Percentiles rank a stretch among this genome's conserved stretches.
These are phyloP conservation scores for Psococerastis gibbosa DNA, from an alignment of 2,888 invertebrate species.

Conservation along the genomic window DNA sequence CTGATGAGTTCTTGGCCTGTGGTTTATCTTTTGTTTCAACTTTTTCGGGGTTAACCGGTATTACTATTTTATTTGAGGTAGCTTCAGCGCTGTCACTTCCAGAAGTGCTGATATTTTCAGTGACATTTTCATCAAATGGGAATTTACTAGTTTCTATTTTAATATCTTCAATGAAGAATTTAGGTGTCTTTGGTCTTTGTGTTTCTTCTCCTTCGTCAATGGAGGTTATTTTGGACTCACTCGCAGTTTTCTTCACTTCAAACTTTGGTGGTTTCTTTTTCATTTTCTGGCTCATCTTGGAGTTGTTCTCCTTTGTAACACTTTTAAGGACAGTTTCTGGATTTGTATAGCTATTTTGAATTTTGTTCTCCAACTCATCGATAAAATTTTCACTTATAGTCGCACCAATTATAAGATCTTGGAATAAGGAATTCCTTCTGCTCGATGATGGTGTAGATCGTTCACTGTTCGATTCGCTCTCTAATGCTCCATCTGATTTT, in stretches of 20 bases:
- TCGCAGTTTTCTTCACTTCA: not conserved
- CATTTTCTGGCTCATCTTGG: conserved; percentile 19
- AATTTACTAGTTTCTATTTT: conserved; percentile 30
- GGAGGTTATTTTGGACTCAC: conserved; percentile 28
- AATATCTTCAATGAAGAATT: conserved; percentile 35
- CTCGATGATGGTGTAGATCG: not conserved
- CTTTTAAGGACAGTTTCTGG: conserved; percentile 2
- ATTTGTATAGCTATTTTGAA: conserved; percentile 5
- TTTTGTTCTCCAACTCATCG: conserved; percentile 9
- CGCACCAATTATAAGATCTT: conserved; percentile 6
- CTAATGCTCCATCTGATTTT: not conserved
- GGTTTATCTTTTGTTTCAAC: no score
- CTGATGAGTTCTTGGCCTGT: no score
- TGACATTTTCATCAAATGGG: conserved; percentile 13
- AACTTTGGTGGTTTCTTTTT: conserved; percentile 27
- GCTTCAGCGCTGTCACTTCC: no score
- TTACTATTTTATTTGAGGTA: no score
- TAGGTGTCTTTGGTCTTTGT: conserved; percentile 26
- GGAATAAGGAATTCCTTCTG: conserved; percentile 1
- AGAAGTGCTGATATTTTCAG: not conserved
- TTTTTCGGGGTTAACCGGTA: no score
- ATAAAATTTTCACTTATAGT: conserved; percentile 5
- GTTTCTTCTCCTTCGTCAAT: conserved; percentile 32
- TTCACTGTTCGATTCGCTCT: not conserved
- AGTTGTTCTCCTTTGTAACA: conserved; percentile 9